Base-by-base conservation (phyloP, 1,140 invertebrate species). In the Drosophila arizonae region DNA sequence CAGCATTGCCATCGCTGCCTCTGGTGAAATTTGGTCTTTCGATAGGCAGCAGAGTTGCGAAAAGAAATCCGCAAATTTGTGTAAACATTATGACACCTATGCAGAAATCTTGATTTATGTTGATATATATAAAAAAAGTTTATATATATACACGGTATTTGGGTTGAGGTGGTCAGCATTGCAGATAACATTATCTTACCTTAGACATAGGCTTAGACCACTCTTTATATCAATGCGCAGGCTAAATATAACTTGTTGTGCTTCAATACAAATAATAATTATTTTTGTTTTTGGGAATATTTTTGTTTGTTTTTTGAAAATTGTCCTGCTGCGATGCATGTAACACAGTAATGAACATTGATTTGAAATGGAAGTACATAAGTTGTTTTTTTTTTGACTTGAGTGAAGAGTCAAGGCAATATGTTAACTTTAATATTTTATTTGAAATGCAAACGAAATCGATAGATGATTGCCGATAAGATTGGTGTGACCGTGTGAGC, bases 301-400 rank as follows among this genome's bases (percentile, higher is more conserved):
- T 65, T 50, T 17, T 13, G 0, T 65, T 45, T 64, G 28, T 30
- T 30, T 65, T 46, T 55, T 2, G 21, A 63, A 71, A 71, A 43
- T 51, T 11, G 61, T 65, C 33, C 51, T 43, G 65, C 56, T 68
- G 65, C 50, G 46, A 66, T 17, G 52, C 69, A 72, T 66, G 54
- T 58, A 60, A 41, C 54, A 72, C 56, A 72, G 17, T 72, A 26
- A 66, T 60, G 46, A 72, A 55, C 56, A 61, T 72, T 13, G 33
- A 66, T 11, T 17, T 26, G 15, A n/a, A 43, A 43, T 50, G 28
- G 13, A 33, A 43, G 15, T 21, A 41, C 6, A 9, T n/a, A 41
- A 51, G 28, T 64, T 30, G 8, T 6, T 48, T 15, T 30, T 15
- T 30, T 15, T n/a, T 56, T 6, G 48, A 1, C 33, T 0, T 71